A percentile compares a stretch with the other conserved stretches of the same genome.
phyloP scores from a whole-genome alignment of 2,797 vertebrate genomes.

The Pyrrhura leucotis region DNA sequence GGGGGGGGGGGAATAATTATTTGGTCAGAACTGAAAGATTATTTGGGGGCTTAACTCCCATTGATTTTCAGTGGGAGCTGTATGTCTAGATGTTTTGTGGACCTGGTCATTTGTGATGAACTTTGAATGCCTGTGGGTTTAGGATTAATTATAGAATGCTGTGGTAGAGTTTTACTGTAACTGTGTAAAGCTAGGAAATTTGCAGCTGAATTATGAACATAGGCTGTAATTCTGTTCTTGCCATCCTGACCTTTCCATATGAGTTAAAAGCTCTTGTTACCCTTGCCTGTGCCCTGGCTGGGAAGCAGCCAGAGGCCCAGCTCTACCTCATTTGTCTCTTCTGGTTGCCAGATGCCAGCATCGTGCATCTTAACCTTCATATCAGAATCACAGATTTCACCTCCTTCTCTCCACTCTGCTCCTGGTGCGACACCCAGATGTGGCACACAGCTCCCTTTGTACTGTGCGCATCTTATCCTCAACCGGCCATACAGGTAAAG shows the following conservation, averaged over 20 bases:
- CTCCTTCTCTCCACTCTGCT: background rate
- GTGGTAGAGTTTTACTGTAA: background rate
- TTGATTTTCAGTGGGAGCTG: background rate
- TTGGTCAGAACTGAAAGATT: background rate
- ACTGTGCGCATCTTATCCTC: background rate
- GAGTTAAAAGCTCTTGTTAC: background rate
- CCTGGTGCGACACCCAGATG: background rate
- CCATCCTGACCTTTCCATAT: background rate
- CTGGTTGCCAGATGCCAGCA: constrained; percentile 5
- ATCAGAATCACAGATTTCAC: background rate
- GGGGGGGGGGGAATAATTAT: fast-evolving
- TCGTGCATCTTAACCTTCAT: background rate
- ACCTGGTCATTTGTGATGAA: background rate
- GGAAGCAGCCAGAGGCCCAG: background rate
- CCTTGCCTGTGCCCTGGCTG: background rate
- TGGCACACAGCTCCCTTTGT: background rate
- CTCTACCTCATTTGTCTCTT: background rate
- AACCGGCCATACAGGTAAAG: background rate
- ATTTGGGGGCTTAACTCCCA: background rate
- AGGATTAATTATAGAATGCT: background rate
- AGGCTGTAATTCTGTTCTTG: background rate
- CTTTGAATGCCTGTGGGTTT: background rate
- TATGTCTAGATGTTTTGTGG: background rate
- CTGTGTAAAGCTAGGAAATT: background rate
- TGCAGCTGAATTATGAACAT: background rate